These are phyloP conservation scores for Trachelus troglodyta DNA, from an alignment of 2,888 invertebrate species.

Conservation along the genomic window DNA sequence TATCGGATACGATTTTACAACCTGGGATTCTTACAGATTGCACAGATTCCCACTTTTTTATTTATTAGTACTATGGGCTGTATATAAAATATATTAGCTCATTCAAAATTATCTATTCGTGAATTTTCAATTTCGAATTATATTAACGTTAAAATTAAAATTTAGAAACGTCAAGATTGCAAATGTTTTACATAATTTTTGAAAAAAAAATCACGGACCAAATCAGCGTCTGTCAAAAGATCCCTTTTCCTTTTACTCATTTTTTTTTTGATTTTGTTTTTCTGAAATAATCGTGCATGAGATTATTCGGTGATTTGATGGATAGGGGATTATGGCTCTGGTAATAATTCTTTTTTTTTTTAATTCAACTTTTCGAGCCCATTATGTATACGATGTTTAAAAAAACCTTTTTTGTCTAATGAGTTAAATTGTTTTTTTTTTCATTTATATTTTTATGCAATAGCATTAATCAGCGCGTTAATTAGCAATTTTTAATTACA, in stretches of 20 bases:
- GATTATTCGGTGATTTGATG: neutral
- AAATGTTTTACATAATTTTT: neutral
- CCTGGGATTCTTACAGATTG: neutral
- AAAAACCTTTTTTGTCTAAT: neutral
- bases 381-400: neutral
- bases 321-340: neutral
- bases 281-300: neutral
- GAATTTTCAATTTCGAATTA: neutral
- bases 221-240: neutral
- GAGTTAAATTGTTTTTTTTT: neutral
- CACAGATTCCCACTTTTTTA: neutral
- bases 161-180: neutral
- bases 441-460: too few relatives aligned
- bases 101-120: neutral
- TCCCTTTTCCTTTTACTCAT: neutral
- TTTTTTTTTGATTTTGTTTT: neutral
- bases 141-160: neutral
- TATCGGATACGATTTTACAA: neutral
- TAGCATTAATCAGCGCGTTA: too few relatives aligned
- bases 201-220: neutral
- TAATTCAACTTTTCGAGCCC: neutral
- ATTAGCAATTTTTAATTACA: neutral
- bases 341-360: neutral
- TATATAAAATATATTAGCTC: too few relatives aligned
- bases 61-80: neutral